Base-by-base conservation (phyloP, 2,797 vertebrate species). In the Betta splendens region DNA sequence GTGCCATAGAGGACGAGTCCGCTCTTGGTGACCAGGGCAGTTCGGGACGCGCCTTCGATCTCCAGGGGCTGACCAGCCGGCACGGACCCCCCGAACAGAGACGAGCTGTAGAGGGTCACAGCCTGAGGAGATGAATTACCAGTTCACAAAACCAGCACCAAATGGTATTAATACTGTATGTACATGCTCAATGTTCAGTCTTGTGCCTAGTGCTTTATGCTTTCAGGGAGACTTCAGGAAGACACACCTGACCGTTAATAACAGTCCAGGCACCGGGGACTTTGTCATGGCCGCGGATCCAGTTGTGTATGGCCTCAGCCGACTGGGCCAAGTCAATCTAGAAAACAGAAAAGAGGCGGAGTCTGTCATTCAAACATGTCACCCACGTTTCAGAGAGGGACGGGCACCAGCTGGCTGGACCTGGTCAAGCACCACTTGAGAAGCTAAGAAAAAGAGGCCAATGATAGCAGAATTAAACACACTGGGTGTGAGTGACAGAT, bases 241-340 rank as follows among this genome's bases (percentile, higher is more conserved):
- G 64, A 80, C 85, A 0, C 88, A 98, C 97, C 93, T 97, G 94
- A 44, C 89, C 93, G 35, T 90, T 87, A 42, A 98, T 92, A 72
- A 90, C 76, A 1, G 94, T 70, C 95, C 95, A 98, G 8, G 97
- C 96, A 47, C 97, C 97, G 5, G 97, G 97, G 26, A 98, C 94
- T 92, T 98, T 99, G 85, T 99, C 97, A 49, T 99, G 96, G 37
- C 97, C 97, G 13, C 97, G 91, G 76, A 99, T 96, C 97, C 97
- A 98, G 64, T 98, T 96, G 83, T 98, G 97, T 68, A 98, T 93
- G 79, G 74, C 89, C 72, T 87, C 73, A 2, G 96, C 95, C 28
- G 95, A 81, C 75, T 94, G 95, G 63, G 94, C 88, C 90, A 95
- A 92, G 67, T 87, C 88, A 63, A 98, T 91, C 97, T 99, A 73